Conservation (phyloP, 2,888 invertebrate species). For the Hofmannophila pseudospretella region DNA sequence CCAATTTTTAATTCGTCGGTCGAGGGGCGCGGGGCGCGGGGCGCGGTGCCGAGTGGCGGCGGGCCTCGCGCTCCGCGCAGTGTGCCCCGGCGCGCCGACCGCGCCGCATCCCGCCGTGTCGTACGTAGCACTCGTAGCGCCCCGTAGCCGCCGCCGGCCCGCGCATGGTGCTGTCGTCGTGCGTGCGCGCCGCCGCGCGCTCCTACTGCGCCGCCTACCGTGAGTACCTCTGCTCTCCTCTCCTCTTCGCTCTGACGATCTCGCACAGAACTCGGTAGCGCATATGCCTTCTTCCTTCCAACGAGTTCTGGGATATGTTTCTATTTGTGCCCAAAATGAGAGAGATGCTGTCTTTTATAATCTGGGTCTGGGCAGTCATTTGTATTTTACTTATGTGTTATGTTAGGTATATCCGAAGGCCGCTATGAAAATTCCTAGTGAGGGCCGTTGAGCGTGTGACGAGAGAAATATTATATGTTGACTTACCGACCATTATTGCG, state of each 20-base stretch:
- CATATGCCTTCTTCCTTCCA: too few relatives aligned
- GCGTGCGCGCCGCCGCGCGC: constrained; percentile 57
- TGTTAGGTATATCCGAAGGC: too few relatives aligned
- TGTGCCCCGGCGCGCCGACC: constrained; percentile 8
- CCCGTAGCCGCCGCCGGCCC: constrained; percentile 24
- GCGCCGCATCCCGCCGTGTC: constrained; percentile 31
- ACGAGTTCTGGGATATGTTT: not conserved
- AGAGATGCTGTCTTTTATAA: too few relatives aligned
- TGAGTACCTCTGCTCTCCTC: constrained; percentile 35
- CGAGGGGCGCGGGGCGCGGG: constrained; percentile 28
- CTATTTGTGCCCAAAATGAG: too few relatives aligned
- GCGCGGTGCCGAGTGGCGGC: constrained; percentile 12
- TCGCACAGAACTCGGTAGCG: too few relatives aligned
- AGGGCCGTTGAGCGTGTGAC: too few relatives aligned
- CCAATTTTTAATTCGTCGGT: constrained; percentile 63
- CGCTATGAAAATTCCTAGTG: too few relatives aligned
- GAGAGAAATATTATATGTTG: too few relatives aligned
- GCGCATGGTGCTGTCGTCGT: constrained; percentile 61
- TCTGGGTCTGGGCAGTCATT: too few relatives aligned
- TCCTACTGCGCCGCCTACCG: constrained; percentile 57
- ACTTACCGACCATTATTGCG: too few relatives aligned
- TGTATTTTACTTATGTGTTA: too few relatives aligned
- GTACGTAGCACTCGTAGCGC: constrained; percentile 49
- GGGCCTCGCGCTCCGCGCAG: constrained; percentile 12
- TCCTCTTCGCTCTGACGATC: too few relatives aligned